Evolutionary conservation across 2,113 vertebrate genomes (phyloP).

Genomic region (Oriolus oriolus): DNA sequence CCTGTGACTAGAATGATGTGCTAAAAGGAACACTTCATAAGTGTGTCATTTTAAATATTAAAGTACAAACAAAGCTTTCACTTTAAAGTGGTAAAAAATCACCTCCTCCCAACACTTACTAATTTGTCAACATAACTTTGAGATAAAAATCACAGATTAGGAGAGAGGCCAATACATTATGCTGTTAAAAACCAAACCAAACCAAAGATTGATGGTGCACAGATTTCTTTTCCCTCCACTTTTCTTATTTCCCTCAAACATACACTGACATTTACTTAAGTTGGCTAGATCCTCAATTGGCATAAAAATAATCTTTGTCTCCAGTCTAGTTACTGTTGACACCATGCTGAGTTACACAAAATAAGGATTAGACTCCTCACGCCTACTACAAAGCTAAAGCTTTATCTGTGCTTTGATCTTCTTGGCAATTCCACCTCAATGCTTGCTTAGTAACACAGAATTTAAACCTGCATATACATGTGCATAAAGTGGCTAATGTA

Average conservation of each 20-base stretch:
- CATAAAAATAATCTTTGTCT: not conserved
- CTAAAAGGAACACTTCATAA: not conserved
- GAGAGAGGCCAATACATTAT: not conserved
- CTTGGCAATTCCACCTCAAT: not conserved
- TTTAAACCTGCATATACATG: not conserved
- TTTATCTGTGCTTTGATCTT: not conserved
- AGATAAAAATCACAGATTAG: not conserved
- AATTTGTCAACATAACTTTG: not conserved
- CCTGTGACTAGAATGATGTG: not conserved
- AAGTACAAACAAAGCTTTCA: not conserved
- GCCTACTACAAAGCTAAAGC: not conserved
- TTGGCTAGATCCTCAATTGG: not conserved
- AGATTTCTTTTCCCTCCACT: not conserved
- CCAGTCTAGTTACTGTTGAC: not conserved
- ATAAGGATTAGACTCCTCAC: not conserved
- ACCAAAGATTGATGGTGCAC: not conserved
- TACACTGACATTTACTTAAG: not conserved
- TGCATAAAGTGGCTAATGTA: not conserved
- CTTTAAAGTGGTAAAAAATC: not conserved
- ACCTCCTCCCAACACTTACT: not conserved
- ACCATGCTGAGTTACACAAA: not conserved
- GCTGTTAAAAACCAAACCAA: not conserved
- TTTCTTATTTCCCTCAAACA: not conserved
- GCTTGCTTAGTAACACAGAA: not conserved
- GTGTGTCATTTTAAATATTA: not conserved